phyloP scores from a whole-genome alignment of 2,797 vertebrate genomes.

The Coracias cyanogaster region DNA sequence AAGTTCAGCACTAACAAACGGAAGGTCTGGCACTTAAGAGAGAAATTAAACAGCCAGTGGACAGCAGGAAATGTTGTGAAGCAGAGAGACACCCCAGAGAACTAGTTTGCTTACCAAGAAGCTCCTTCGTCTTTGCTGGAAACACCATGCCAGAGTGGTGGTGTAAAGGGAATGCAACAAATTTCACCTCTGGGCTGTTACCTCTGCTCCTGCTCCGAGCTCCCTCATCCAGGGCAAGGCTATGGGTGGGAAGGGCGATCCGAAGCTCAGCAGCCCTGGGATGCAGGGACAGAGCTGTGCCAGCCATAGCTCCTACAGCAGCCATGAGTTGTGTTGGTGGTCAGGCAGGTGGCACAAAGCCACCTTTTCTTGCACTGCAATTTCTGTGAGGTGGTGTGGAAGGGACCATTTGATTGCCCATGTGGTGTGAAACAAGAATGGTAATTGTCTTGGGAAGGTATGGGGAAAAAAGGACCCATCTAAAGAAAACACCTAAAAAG shows the following conservation, averaged over 20 bases:
- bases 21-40: not conserved
- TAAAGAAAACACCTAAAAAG: not conserved
- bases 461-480: not conserved
- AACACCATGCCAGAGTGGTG: rapidly evolving
- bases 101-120: not conserved
- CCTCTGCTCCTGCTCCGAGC: not conserved
- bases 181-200: not conserved
- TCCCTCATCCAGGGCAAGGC: not conserved
- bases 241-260: not conserved
- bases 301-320: not conserved
- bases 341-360: not conserved
- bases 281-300: not conserved
- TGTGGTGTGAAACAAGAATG: not conserved
- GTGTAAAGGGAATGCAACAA: not conserved
- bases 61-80: not conserved
- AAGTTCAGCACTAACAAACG: not conserved
- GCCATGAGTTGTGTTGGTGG: not conserved
- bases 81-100: not conserved
- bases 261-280: not conserved
- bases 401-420: rapidly evolving
- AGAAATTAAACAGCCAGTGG: not conserved
- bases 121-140: not conserved
- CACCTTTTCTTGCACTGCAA: not conserved
- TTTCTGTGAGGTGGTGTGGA: not conserved
- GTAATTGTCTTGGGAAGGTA: not conserved